Evolutionary conservation across 2,888 invertebrate species (phyloP).

Genomic region (Strigamia maritima): DNA sequence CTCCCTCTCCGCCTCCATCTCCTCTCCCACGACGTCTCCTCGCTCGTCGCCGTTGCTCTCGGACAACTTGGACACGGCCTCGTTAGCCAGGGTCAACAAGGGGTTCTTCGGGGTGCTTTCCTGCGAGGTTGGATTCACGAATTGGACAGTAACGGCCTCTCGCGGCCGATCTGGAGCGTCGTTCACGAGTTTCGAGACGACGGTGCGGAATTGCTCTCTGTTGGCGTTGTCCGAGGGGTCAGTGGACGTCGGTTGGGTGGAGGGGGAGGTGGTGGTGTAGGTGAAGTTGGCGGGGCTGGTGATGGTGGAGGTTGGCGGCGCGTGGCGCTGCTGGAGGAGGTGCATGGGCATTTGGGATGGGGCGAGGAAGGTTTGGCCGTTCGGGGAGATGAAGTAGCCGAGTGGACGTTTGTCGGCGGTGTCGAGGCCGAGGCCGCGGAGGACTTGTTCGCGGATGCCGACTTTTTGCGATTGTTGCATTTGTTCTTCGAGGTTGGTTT

Average conservation of each 20-base stretch:
- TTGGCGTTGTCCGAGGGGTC: neutral
- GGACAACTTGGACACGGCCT: constrained; percentile 19
- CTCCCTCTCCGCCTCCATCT: neutral
- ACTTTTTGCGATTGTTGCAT: neutral
- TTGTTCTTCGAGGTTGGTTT: neutral
- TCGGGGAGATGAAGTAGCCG: constrained; percentile 22
- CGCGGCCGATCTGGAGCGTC: neutral
- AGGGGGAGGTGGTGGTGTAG: neutral
- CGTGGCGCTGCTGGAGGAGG: neutral
- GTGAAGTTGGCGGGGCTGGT: neutral
- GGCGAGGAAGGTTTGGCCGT: neutral
- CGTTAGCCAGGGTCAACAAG: constrained; percentile 4
- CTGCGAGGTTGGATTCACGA: neutral
- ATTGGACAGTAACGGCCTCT: neutral
- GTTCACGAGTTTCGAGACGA: neutral
- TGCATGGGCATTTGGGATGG: neutral
- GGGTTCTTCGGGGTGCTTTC: constrained; percentile 12
- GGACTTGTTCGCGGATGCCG: constrained; percentile 29
- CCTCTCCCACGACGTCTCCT: neutral
- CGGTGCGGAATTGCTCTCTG: neutral
- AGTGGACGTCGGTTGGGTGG: neutral
- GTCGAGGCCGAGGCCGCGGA: constrained; percentile 27
- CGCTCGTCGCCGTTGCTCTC: neutral
- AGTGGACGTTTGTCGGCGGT: neutral
- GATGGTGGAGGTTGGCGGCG: neutral